phyloP scores from a whole-genome alignment of 2,888 invertebrate genomes.

The Nymphalis urticae region DNA sequence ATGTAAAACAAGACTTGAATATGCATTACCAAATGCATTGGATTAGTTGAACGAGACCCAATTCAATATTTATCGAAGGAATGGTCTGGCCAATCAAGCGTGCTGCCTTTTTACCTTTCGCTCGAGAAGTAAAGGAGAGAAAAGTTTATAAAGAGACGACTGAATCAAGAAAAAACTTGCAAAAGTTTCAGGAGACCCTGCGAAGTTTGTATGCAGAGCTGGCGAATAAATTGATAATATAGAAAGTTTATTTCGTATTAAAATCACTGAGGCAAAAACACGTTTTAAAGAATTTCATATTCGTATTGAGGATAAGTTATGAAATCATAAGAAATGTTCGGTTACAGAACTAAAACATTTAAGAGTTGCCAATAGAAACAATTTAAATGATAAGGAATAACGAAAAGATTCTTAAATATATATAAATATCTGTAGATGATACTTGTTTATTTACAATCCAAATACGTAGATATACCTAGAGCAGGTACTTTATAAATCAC shows the following conservation, averaged over 20 bases:
- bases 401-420: too few species aligned
- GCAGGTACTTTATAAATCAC: too few species aligned
- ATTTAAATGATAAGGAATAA: too few species aligned
- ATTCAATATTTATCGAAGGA: constrained; percentile 10
- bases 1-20: not conserved
- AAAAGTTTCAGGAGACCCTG: constrained; percentile 21
- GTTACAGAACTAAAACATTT: not conserved
- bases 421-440: too few species aligned
- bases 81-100: constrained; percentile 13
- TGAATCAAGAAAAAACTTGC: constrained; percentile 25
- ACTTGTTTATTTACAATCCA: too few species aligned
- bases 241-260: constrained; percentile 14
- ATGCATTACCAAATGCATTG: constrained; percentile 1
- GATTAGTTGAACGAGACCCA: constrained; percentile 5
- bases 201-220: constrained; percentile 25
- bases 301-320: not conserved
- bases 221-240: constrained; percentile 26
- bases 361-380: too few species aligned
- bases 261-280: constrained; percentile 2
- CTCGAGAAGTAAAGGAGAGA: constrained; percentile 11
- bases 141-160: constrained; percentile 22
- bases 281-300: not conserved
- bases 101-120: constrained; percentile 11
- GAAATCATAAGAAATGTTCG: not conserved
- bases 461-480: too few species aligned